Base-by-base conservation (phyloP, 2,797 vertebrate species). In the Orientallactaga sibirica region DNA sequence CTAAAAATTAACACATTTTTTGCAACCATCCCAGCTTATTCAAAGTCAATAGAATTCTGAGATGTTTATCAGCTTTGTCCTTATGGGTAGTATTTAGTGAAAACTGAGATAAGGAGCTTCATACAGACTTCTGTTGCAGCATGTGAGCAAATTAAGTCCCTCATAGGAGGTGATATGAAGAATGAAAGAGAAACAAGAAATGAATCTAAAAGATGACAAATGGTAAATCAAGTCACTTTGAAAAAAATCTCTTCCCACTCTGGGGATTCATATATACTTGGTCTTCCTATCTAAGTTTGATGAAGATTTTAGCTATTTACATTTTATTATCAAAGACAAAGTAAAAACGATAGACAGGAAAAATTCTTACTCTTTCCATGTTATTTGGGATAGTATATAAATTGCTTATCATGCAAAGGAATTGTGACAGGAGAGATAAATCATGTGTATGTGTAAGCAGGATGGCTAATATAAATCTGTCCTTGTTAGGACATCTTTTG, bases 291-390 rank as follows among this genome's bases (percentile, higher is more conserved):
- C n/a, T 52, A 14, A 75, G 48, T 68, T 68, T 19, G 9, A 52
- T 61, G 24, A 33, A 22, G 76, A 15, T 84, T n/a, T 88, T 58
- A 89, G 7, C 7, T 27, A 77, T 67, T 66, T 76, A 76, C 27
- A 61, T 64, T 92, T 74, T 68, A 68, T 74, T 74, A 90, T 87
- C 70, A 75, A 74, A 70, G 61, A 41, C 55, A 48, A 91, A n/a
- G 18, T 48, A 48, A 7, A 58, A 58, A 12, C 3, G 2, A 58
- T 58, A 14, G 3, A 20, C 81, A 48, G 2, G 12, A 27, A 70
- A 81, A 68, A 62, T 20, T 74, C 27, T 93, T 41, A 48, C 3
- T 93, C 68, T 82, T 93, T 85, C 58, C 3, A 68, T 64, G 37
- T 11, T 64, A 27, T 78, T 87, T 88, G 24, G 12, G 5, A n/a